phyloP scores from a whole-genome alignment of 1,140 invertebrate species.

The Epicauta chinensis region DNA sequence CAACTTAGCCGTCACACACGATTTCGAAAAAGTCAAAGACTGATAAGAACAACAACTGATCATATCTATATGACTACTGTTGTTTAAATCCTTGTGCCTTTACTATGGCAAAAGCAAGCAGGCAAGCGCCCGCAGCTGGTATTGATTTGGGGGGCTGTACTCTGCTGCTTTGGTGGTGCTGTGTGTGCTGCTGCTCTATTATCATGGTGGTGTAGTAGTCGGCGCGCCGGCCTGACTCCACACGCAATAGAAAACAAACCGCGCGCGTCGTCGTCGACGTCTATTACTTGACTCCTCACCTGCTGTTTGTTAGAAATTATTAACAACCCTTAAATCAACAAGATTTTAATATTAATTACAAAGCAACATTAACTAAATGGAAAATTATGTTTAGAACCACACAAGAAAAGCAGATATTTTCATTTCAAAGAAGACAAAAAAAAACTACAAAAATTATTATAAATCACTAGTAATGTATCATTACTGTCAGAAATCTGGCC shows the following conservation, averaged over 20 bases:
- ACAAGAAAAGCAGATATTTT: too few relatives aligned
- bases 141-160: constrained; percentile 38
- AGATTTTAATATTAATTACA: too few relatives aligned
- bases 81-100: not conserved
- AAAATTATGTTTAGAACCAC: too few relatives aligned
- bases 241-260: constrained; percentile 31
- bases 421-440: too few relatives aligned
- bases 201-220: constrained; percentile 6
- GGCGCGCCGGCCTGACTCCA: constrained; percentile 38
- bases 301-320: constrained; percentile 8
- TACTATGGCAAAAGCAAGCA: constrained; percentile 2
- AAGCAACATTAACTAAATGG: too few relatives aligned
- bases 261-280: too few relatives aligned
- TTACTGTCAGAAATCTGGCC: too few relatives aligned
- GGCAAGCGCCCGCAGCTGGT: constrained; percentile 32
- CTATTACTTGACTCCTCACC: constrained; percentile 18
- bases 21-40: not conserved
- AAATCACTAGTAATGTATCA: too few relatives aligned
- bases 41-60: not conserved
- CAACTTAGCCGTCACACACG: not conserved
- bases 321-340: not conserved
- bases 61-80: constrained; percentile 2
- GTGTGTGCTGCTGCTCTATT: too few relatives aligned
- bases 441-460: too few relatives aligned
- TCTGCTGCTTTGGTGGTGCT: not conserved